phyloP scores from a whole-genome alignment of 1,140 invertebrate species.

The Telenomus remus region DNA sequence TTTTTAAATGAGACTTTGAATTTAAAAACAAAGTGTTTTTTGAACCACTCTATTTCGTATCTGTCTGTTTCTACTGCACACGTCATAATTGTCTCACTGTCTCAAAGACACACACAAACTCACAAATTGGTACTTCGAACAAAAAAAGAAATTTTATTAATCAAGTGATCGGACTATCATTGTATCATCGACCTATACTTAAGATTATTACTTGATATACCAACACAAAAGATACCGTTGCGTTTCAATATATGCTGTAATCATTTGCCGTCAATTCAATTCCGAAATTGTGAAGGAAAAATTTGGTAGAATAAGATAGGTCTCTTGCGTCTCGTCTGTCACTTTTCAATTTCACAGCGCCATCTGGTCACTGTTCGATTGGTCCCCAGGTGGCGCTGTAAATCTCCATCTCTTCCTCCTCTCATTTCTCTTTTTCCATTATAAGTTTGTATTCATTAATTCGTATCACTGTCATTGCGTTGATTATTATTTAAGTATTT shows the following conservation, averaged over 20 bases:
- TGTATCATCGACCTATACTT: slow-evolving; percentile 31
- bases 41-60: too few relatives aligned
- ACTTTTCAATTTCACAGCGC: not conserved
- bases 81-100: slow-evolving; percentile 21
- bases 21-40: too few relatives aligned
- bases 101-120: slow-evolving; percentile 6
- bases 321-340: slow-evolving; percentile 6
- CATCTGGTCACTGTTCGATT: not conserved
- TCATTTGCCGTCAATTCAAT: slow-evolving; percentile 20
- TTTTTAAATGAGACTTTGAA: too few relatives aligned
- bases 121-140: slow-evolving; percentile 11
- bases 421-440: not conserved
- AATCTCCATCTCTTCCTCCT: not conserved
- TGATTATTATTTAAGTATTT: slow-evolving; percentile 67
- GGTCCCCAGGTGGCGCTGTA: slow-evolving; percentile 4
- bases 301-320: slow-evolving; percentile 16
- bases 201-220: slow-evolving; percentile 28
- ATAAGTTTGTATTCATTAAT: slow-evolving; percentile 42
- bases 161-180: slow-evolving; percentile 20
- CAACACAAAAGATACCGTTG: slow-evolving; percentile 7
- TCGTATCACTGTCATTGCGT: slow-evolving; percentile 63
- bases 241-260: slow-evolving; percentile 24
- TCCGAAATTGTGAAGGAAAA: slow-evolving; percentile 6
- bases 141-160: slow-evolving; percentile 31
- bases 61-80: slow-evolving; percentile 19